Percentiles rank a stretch among this genome's conserved stretches.
Evolutionary conservation across 1,140 invertebrate species (phyloP).

Genomic region (Neotoxoptera formosana): DNA sequence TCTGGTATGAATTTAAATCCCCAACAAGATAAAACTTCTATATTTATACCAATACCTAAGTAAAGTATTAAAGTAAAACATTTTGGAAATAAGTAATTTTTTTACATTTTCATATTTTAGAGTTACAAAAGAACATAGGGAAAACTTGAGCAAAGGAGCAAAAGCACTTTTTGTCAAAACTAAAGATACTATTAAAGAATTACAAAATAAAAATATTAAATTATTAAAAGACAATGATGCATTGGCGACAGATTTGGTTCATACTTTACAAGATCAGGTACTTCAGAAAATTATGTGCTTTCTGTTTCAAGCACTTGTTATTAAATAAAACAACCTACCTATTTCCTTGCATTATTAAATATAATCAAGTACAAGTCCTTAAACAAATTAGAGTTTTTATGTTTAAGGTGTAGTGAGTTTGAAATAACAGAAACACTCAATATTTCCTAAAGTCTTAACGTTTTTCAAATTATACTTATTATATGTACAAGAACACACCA

Average conservation of each 20-base stretch:
- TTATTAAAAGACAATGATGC: slow-evolving; percentile 68
- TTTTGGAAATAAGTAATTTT: slow-evolving; percentile 35
- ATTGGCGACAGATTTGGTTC: slow-evolving; percentile 73
- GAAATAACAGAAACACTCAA: too few relatives aligned
- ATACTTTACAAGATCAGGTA: slow-evolving; percentile 71
- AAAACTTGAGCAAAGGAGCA: slow-evolving; percentile 85
- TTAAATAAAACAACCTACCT: not conserved
- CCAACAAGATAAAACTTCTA: slow-evolving; percentile 89
- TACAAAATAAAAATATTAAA: slow-evolving; percentile 78
- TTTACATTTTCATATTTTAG: slow-evolving; percentile 63
- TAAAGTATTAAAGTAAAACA: slow-evolving; percentile 64
- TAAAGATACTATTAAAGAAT: slow-evolving; percentile 77
- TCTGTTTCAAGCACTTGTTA: not conserved
- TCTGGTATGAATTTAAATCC: slow-evolving; percentile 93
- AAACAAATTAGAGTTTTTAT: not conserved
- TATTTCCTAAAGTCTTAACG: not conserved
- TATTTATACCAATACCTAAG: slow-evolving; percentile 90
- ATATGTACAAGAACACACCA: not conserved
- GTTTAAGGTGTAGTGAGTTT: too few relatives aligned
- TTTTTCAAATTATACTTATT: not conserved
- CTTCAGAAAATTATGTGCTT: slow-evolving; percentile 36
- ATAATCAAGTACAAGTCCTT: not conserved
- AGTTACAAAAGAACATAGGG: slow-evolving; percentile 90
- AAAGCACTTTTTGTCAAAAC: slow-evolving; percentile 83
- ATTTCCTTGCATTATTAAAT: not conserved